Evolutionary conservation across 1,140 invertebrate species (phyloP), one percentile per base, ranked within the genome.

Genomic region (Fopius arisanus): DNA sequence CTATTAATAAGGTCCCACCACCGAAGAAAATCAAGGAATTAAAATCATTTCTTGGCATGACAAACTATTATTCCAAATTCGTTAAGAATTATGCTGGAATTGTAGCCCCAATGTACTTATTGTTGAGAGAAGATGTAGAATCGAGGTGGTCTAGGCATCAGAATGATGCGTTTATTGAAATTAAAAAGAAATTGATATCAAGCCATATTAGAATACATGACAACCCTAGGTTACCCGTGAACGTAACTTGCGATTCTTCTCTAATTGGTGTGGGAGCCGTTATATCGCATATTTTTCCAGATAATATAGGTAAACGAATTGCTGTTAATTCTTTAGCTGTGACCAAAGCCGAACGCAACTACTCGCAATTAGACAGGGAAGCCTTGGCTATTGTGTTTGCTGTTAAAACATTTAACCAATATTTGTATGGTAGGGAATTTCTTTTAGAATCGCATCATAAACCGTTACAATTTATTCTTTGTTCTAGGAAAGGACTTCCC

Each of bases 31-130:
- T 31, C 23, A 31, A 43, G 6, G 43, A 70, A 16, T 19, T 70
- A 19, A 3, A 43, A 7, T 23, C 67, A 3, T 70, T 43, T 37
- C 29, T 54, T 9, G 67, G 43, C 0, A 54, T 70, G 48, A 3
- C 54, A 3, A 70, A 70, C 12, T 70, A 54, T 54, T 70, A 70
- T 54, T 54, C 43, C 2, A 54, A 70, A 33, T 70, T 70, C 29
- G 26, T 70, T 21, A 31, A 37, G 10, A 70, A 54, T 21, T 70
- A 12, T 70, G 16, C 67, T 12, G 28, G n/a, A 3, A 59, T 70
- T 23, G n/a, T 70, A 16, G 14, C 10, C 19, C 43, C 67, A 5
- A 31, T 54, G 29, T 70, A 70, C 9, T 19, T 70, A 48, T 69
- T 78, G 33, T 62, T 76, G 33, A 51, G 19, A 14, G 21, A 54